A percentile compares a stretch with the other conserved stretches of the same genome.
Conservation (phyloP, 2,797 vertebrate genomes). For the Galagoides demidoff region DNA sequence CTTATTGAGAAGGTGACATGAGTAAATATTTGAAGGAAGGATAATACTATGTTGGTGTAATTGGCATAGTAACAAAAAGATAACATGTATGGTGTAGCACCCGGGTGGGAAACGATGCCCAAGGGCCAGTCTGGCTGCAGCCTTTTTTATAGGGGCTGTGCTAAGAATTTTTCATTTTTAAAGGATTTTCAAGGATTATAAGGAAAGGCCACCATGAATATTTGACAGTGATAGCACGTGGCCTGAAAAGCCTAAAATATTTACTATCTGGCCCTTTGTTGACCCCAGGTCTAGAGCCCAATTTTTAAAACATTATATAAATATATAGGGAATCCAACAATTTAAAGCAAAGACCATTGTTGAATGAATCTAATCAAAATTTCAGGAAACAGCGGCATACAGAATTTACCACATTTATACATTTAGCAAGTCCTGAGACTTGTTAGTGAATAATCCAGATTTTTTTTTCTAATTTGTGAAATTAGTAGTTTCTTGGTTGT, state of each 20-base stretch:
- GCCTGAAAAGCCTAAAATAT: slow-evolving; percentile 44
- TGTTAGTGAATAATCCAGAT: slow-evolving; percentile 24
- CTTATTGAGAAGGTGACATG: slow-evolving; percentile 18
- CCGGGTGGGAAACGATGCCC: neutral
- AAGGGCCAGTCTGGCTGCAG: slow-evolving; percentile 40
- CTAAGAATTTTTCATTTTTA: slow-evolving; percentile 53
- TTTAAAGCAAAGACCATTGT: slow-evolving; percentile 32
- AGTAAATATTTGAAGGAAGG: slow-evolving; percentile 52
- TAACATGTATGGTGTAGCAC: neutral
- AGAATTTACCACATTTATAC: slow-evolving; percentile 10
- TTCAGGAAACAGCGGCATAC: neutral
- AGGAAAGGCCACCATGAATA: neutral
- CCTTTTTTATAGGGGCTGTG: slow-evolving; percentile 27
- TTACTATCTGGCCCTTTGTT: neutral
- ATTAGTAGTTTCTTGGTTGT: slow-evolving; percentile 34
- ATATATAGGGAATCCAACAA: neutral
- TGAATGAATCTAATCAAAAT: slow-evolving; percentile 38
- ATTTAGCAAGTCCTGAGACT: slow-evolving; percentile 19
- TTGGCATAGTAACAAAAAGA: slow-evolving; percentile 37
- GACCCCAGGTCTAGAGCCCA: neutral
- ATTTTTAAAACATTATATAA: neutral
- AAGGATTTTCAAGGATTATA: slow-evolving; percentile 14
- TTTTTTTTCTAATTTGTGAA: slow-evolving; percentile 14
- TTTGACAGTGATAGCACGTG: neutral
- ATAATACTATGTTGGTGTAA: slow-evolving; percentile 9